Percentiles rank a stretch among this genome's conserved stretches.
These are phyloP conservation scores for Micrasema longulum DNA, from an alignment of 1,140 invertebrate genomes.

Conservation along the genomic window DNA sequence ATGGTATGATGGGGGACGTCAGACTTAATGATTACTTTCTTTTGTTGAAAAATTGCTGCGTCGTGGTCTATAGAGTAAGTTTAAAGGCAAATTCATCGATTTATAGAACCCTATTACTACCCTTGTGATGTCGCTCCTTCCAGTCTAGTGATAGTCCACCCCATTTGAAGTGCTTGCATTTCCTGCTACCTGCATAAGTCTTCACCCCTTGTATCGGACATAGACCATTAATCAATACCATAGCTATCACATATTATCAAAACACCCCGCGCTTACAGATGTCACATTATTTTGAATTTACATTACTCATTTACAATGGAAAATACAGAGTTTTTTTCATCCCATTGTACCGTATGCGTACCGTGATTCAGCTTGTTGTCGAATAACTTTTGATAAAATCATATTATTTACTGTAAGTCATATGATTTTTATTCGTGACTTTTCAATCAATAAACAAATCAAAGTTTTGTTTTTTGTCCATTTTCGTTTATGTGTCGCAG, in stretches of 20 bases:
- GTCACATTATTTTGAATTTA: background rate
- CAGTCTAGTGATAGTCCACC: conserved; percentile 40
- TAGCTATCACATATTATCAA: conserved; percentile 9
- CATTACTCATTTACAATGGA: no score
- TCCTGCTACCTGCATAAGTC: conserved; percentile 32
- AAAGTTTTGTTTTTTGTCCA: no score
- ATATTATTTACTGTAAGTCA: background rate
- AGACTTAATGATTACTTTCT: no score
- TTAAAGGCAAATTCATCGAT: no score
- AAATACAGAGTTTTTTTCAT: no score
- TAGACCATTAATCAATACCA: conserved; percentile 26
- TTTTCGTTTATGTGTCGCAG: no score
- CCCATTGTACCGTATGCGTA: background rate
- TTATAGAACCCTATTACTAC: no score
- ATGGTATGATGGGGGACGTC: no score
- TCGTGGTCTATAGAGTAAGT: no score
- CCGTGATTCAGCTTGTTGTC: background rate
- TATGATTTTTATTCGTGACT: background rate
- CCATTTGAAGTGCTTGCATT: conserved; percentile 2
- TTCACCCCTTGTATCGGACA: conserved; percentile 27
- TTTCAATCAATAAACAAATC: no score
- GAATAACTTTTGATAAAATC: background rate
- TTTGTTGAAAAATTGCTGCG: no score
- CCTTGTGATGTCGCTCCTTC: background rate
- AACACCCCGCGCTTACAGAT: background rate